phyloP scores from a whole-genome alignment of 1,140 invertebrate genomes.

The Luehdorfia chinensis region DNA sequence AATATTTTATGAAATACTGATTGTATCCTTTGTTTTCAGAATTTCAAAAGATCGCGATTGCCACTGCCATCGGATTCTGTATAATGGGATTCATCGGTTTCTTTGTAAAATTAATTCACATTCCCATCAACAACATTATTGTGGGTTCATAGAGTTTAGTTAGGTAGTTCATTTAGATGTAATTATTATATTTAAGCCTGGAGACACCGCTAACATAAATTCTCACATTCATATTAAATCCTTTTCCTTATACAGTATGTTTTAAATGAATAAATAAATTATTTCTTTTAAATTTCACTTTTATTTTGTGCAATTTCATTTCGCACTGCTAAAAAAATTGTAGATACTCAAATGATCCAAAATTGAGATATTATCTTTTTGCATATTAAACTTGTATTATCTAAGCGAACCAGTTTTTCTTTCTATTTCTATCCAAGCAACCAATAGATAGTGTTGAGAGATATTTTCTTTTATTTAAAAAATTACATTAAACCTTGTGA shows the following conservation, averaged over 20 bases:
- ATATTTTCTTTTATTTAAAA: no score
- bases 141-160: conserved; percentile 82
- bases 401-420: no score
- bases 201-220: conserved; percentile 50
- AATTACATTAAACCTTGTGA: no score
- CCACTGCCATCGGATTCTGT: conserved; percentile 99
- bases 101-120: conserved; percentile 99
- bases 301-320: no score
- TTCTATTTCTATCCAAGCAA: no score
- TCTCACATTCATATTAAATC: conserved; percentile 36
- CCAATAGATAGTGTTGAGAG: no score
- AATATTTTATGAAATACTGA: no score
- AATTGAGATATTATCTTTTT: no score
- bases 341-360: no score
- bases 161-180: conserved; percentile 39
- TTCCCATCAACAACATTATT: conserved; percentile 99
- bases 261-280: conserved; percentile 65
- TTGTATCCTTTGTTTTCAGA: conserved; percentile 87
- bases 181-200: conserved; percentile 47
- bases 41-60: conserved; percentile 99
- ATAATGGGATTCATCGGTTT: conserved; percentile 99
- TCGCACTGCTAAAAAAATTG: no score
- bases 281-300: conserved; percentile 37
- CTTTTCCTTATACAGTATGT: conserved; percentile 29
- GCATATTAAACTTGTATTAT: no score